Conservation (phyloP, 1,140 invertebrate species). For the Asbolus verrucosus region DNA sequence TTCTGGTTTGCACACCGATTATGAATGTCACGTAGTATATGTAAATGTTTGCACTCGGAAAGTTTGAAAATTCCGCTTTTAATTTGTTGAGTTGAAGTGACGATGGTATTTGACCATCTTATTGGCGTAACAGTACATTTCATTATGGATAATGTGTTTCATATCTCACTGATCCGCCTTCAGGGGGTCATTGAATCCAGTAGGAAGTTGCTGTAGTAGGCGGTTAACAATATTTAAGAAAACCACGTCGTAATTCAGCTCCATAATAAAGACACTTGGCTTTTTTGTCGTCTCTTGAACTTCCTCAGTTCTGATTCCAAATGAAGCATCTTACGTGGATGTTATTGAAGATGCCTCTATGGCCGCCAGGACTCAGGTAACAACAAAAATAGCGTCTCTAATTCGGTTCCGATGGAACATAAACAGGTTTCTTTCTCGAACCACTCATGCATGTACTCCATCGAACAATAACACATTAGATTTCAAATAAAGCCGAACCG, state of each 20-base stretch:
- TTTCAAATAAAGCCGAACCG: constrained; percentile 18
- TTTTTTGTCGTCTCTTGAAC: no score
- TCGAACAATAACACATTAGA: constrained; percentile 36
- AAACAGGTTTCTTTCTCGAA: constrained; percentile 39
- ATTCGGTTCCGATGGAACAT: constrained; percentile 42
- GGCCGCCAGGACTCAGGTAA: background rate
- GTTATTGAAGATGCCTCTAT: background rate
- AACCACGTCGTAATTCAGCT: constrained; percentile 23
- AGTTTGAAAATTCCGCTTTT: constrained; percentile 29
- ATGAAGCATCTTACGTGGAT: no score
- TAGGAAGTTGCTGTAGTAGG: constrained; percentile 47
- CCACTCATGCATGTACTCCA: constrained; percentile 27
- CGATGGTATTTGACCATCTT: constrained; percentile 14
- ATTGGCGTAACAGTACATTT: constrained; percentile 31
- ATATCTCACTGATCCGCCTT: constrained; percentile 50
- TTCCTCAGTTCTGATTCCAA: no score
- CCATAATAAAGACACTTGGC: no score
- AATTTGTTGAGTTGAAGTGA: constrained; percentile 12
- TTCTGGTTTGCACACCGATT: no score
- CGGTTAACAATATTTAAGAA: constrained; percentile 39
- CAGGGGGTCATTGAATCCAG: constrained; percentile 49
- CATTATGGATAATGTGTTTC: constrained; percentile 48
- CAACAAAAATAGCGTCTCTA: constrained; percentile 28
- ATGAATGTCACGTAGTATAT: no score
- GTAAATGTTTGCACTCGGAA: constrained; percentile 25